phyloP scores from a whole-genome alignment of 2,797 vertebrate genomes.

The Ctenopoma multispine region DNA sequence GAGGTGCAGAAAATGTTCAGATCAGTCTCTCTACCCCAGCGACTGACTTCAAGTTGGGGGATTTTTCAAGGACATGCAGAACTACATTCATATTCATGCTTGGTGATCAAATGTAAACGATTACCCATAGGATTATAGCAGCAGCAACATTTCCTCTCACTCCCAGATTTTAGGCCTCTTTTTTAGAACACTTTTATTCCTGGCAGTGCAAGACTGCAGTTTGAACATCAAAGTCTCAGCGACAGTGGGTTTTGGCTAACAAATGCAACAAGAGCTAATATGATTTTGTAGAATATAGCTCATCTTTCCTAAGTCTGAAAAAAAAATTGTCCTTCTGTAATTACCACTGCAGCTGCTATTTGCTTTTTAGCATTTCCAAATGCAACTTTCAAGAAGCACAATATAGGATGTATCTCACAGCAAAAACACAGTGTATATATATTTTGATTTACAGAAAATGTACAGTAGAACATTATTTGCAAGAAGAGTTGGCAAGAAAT shows the following conservation, averaged over 20 bases:
- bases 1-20: constrained; percentile 52
- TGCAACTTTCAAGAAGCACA: constrained; percentile 6
- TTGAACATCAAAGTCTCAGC: constrained; percentile 72
- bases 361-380: constrained; percentile 26
- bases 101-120: constrained; percentile 74
- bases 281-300: constrained; percentile 49
- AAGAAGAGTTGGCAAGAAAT: neutral
- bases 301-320: constrained; percentile 44
- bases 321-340: constrained; percentile 38
- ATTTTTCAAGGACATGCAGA: constrained; percentile 71
- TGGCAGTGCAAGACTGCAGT: constrained; percentile 46
- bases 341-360: constrained; percentile 36
- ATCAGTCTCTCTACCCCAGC: constrained; percentile 20
- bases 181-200: constrained; percentile 60
- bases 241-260: constrained; percentile 55
- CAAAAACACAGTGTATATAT: neutral
- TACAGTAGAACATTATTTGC: neutral
- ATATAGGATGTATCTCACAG: neutral
- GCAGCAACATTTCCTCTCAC: constrained; percentile 55
- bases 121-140: constrained; percentile 70
- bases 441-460: neutral
- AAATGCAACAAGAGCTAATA: constrained; percentile 57
- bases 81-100: constrained; percentile 71
- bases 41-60: constrained; percentile 43
- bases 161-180: constrained; percentile 43